phyloP scores from a whole-genome alignment of 2,888 invertebrate genomes.

The Parochlus steinenii region DNA sequence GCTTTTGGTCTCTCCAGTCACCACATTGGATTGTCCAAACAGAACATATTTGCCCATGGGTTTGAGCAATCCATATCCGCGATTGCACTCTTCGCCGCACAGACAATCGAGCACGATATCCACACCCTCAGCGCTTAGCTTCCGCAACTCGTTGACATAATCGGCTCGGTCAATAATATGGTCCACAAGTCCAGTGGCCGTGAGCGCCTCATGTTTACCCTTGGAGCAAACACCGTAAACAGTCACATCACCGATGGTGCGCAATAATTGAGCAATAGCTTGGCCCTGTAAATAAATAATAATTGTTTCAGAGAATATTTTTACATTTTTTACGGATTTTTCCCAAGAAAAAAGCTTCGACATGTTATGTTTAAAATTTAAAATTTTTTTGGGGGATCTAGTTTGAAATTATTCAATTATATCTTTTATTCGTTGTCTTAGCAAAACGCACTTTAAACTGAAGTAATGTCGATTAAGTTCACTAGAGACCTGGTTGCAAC shows the following conservation, averaged over 20 bases:
- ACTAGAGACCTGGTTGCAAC: no score
- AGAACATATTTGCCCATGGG: conserved; percentile 81
- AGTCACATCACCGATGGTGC: conserved; percentile 62
- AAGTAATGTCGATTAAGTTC: no score
- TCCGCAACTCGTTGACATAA: conserved; percentile 66
- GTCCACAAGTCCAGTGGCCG: conserved; percentile 51
- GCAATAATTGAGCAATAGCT: conserved; percentile 66
- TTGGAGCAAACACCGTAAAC: conserved; percentile 75
- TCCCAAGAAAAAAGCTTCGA: no score
- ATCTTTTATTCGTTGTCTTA: no score
- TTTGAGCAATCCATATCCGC: conserved; percentile 64
- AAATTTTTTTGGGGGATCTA: no score
- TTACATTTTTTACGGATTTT: no score
- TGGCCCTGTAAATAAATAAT: conserved; percentile 52
- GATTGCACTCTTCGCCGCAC: conserved; percentile 77
- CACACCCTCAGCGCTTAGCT: conserved; percentile 65
- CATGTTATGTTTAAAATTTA: no score
- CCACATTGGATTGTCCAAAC: conserved; percentile 75
- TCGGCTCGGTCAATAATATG: conserved; percentile 68
- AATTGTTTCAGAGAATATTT: no score
- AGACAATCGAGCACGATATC: conserved; percentile 77
- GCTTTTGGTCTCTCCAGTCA: conserved; percentile 81
- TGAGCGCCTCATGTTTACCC: conserved; percentile 68
- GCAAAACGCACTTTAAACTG: no score
- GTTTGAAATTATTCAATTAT: no score